Base-by-base conservation (phyloP, 2,797 vertebrate genomes). In the Sphenodon punctatus region DNA sequence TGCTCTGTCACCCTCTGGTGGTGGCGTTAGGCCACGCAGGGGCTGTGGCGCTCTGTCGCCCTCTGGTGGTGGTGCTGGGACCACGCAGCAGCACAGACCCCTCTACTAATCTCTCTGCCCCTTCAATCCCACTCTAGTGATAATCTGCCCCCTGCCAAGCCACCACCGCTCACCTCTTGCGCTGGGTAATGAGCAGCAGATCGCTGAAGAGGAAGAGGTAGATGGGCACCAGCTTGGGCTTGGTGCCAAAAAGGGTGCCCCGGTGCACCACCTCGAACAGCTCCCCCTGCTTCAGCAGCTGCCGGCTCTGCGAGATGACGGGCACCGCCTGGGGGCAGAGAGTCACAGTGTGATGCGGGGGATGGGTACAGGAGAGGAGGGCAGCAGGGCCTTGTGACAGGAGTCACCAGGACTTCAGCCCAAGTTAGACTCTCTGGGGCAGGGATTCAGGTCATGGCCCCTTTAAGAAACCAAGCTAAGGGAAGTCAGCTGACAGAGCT, bases 131-230 rank as follows among this genome's bases (percentile, higher is more conserved):
- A n/a, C n/a, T 45, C n/a, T 22, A 25, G 10, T 16, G n/a, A n/a
- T n/a, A n/a, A n/a, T n/a, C 64, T 41, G 27, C 23, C 20, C 10
- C 8, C 27, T 56, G 13, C 25, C 22, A 25, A 41, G 11, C 25
- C 25, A 23, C 23, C 10, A 10, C 11, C 11, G 5, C 74, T 95
- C 90, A 98, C 98, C 97, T 96, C 87, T 97, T 98, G 81, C 96
- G 97, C 75, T 82, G 83, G 41, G 98, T 86, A 43, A 98, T 95
- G 78, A 98, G 78, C 46, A 98, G 94, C 68, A 97, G 94, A 75
- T 98, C 97, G 3, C 97, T 98, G 86, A 98, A 98, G 64, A 98
- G 97, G 93, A 97, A 97, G 89, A 98, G 93, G 93, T 96, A 95
- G 68, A 98, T 81, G 0, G 96, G 93, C 3, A 25, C 96, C 85